Conservation (phyloP, 2,113 vertebrate species). For the Pongo pygmaeus region DNA sequence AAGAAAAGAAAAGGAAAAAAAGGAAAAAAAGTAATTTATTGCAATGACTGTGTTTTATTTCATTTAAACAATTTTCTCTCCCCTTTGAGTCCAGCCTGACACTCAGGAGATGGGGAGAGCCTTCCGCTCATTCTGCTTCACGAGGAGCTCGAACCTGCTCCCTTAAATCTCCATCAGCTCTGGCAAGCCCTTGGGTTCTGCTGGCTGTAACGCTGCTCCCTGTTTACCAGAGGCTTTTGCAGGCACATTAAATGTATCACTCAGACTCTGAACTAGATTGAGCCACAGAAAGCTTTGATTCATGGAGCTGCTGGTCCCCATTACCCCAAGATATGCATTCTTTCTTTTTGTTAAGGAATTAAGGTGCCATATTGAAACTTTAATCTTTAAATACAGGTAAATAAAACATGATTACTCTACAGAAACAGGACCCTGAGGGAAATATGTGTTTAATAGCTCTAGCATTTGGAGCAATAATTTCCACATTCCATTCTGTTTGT, state of each 20-base stretch:
- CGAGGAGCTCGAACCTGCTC: too few relatives aligned
- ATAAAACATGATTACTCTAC: conserved; percentile 20
- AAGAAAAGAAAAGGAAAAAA: too few relatives aligned
- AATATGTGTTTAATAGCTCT: not conserved
- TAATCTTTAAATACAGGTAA: conserved; percentile 49
- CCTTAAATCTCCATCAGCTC: not conserved
- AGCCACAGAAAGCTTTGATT: not conserved
- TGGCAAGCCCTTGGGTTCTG: accelerated
- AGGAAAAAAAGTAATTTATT: not conserved
- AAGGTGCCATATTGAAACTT: not conserved
- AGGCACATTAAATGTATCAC: not conserved
- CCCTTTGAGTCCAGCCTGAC: not conserved
- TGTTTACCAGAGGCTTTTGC: not conserved
- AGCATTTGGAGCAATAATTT: not conserved
- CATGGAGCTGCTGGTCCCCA: not conserved
- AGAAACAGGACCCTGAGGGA: not conserved
- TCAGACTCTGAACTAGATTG: too few relatives aligned
- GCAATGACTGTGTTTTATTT: not conserved
- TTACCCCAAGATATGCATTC: not conserved
- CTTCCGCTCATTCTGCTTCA: accelerated
- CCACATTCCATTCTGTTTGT: conserved; percentile 12
- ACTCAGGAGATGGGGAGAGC: not conserved
- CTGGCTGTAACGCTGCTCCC: not conserved
- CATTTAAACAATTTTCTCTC: not conserved
- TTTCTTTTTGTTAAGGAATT: not conserved